Conservation (phyloP, 2,797 vertebrate species). For the Brotula barbata region DNA sequence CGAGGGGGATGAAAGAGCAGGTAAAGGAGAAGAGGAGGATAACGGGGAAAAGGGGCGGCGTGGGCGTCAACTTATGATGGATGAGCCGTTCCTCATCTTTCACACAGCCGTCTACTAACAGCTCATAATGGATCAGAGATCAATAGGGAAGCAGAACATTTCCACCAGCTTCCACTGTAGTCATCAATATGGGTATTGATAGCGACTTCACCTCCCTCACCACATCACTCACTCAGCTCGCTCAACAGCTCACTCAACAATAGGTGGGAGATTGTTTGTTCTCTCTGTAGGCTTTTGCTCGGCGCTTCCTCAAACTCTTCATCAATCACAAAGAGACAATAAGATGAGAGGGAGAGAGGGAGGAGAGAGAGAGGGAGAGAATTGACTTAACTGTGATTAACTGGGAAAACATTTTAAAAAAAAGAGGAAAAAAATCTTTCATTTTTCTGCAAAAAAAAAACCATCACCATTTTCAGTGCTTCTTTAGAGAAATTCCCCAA, state of each 20-base stretch:
- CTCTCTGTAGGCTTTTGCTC: conserved; percentile 37
- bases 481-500: conserved; percentile 13
- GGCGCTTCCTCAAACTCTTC: conserved; percentile 36
- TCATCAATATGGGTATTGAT: conserved; percentile 68
- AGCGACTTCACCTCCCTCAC: conserved; percentile 49
- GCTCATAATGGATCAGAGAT: conserved; percentile 71
- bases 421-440: conserved; percentile 2
- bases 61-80: conserved; percentile 57
- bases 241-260: conserved; percentile 40
- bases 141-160: conserved; percentile 67
- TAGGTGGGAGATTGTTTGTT: conserved; percentile 47
- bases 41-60: conserved; percentile 34
- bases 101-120: conserved; percentile 54
- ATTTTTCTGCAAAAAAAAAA: conserved; percentile 4
- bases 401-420: conserved; percentile 42
- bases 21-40: conserved; percentile 12
- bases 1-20: conserved; percentile 26
- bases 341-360: conserved; percentile 28
- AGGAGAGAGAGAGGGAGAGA: conserved; percentile 3
- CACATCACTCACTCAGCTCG: conserved; percentile 22
- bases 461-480: conserved; percentile 18
- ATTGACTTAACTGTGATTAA: conserved; percentile 46
- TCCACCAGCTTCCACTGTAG: conserved; percentile 62
- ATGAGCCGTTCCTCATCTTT: conserved; percentile 58
- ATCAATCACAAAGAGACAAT: conserved; percentile 53